Conservation (phyloP, 1,140 invertebrate genomes). For the Laupala kohalensis region DNA sequence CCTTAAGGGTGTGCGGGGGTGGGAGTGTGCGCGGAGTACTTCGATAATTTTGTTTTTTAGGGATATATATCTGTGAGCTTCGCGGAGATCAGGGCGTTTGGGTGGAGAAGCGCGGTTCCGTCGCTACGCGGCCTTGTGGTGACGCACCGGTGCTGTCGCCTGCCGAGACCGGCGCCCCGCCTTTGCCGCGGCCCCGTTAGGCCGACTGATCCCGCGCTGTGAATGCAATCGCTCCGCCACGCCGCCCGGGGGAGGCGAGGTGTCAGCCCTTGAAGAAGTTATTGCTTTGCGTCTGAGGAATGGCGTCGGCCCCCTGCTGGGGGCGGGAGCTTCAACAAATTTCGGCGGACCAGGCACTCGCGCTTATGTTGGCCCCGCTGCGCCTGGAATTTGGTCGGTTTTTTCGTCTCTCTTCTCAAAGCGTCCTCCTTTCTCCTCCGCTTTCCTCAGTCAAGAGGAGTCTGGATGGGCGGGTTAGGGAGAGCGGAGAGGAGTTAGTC, state of each 20-base stretch:
- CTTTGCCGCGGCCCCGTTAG: not conserved
- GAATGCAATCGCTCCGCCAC: not conserved
- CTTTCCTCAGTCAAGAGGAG: not conserved
- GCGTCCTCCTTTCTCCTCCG: no score
- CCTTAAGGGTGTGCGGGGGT: no score
- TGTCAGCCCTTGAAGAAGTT: not conserved
- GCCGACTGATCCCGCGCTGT: not conserved
- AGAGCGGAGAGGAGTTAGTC: no score
- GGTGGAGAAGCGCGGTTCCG: no score
- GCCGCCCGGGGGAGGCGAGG: not conserved
- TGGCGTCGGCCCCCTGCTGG: not conserved
- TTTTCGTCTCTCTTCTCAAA: not conserved
- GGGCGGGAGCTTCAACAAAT: not conserved
- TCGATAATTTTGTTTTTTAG: no score
- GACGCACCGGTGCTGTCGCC: not conserved
- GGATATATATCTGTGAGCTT: no score
- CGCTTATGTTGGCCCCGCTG: not conserved
- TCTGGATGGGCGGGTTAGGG: no score
- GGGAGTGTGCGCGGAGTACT: no score
- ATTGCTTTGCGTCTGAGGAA: not conserved
- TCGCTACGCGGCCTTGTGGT: not conserved
- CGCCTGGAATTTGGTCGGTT: not conserved
- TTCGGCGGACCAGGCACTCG: not conserved
- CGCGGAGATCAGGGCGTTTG: no score
- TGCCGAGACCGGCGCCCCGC: no score